Evolutionary conservation across 1,140 invertebrate species (phyloP), one percentile per base, ranked within the genome.

Genomic region (Dendroctonus ponderosae): DNA sequence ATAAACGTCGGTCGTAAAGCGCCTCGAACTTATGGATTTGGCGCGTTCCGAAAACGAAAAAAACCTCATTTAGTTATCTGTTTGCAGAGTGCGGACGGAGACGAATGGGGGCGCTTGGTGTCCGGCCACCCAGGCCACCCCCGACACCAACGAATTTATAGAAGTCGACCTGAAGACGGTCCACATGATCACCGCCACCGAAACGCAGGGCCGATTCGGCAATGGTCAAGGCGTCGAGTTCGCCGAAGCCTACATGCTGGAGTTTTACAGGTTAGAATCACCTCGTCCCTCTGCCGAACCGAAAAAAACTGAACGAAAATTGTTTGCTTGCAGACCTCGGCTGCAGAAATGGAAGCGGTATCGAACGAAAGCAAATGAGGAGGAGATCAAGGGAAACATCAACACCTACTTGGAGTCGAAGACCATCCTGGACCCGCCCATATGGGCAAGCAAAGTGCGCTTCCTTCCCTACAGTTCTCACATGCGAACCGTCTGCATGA

Each of bases 191-290:
- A 91, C 89, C 9, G 85, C 84, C 11, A 86, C 91, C 7, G 90
- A 89, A 76, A 91, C 89, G 12, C 92, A 94, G 79, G 92, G 92
- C 49, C 84, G 92, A 48, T 94, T 92, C 77, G 92, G 91, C 7
- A 93, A 93, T 76, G 91, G 91, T 12, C 84, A 89, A 72, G 92
- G 91, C 40, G 83, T 86, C 69, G 92, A 94, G 78, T 94, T 82
- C 76, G 85, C 89, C 9, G 89, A 91, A 75, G 80, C 85, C 39
- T 94, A 92, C 77, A 78, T 89, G 57, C 77, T 94, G 54, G 90
- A 93, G 72, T 94, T 93, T 75, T 90, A 86, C 85, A 78, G 89
- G 69, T 63, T 53, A 14, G 8, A 12, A 60, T 44, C 14, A 44
- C 11, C 5, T 8, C 11, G 3, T n/a, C 11, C 11, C 2, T 52